These are phyloP conservation scores for Dyspetes luteomarginatus DNA, from an alignment of 2,888 invertebrate genomes.

Conservation along the genomic window DNA sequence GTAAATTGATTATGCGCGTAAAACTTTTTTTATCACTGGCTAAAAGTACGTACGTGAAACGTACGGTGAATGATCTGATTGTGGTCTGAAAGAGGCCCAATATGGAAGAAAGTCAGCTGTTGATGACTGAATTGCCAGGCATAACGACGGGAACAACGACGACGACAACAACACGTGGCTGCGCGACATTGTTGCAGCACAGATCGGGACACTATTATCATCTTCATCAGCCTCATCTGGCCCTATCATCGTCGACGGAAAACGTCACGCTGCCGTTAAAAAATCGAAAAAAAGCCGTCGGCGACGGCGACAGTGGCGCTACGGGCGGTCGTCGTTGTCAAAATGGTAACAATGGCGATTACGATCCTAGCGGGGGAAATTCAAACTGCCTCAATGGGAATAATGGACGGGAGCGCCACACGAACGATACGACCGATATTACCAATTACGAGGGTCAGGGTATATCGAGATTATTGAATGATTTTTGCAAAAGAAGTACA, in stretches of 20 bases:
- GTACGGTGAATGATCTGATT: neutral
- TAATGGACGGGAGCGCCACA: conserved; percentile 61
- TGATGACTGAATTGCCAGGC: conserved; percentile 86
- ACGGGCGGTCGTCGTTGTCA: conserved; percentile 62
- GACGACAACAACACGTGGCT: conserved; percentile 70
- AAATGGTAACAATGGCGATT: conserved; percentile 43
- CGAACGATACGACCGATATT: conserved; percentile 65
- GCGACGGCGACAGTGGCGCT: conserved; percentile 82
- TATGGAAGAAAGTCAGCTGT: conserved; percentile 86
- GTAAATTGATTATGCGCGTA: too few relatives aligned
- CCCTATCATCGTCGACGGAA: conserved; percentile 74
- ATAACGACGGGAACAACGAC: conserved; percentile 82
- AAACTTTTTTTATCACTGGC: too few relatives aligned
- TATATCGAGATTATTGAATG: conserved; percentile 66
- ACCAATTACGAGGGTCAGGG: conserved; percentile 70
- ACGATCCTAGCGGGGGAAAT: conserved; percentile 75
- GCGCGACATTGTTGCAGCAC: conserved; percentile 83
- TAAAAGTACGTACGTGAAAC: too few relatives aligned
- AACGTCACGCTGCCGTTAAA: conserved; percentile 67
- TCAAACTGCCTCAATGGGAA: conserved; percentile 59
- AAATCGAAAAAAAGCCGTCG: conserved; percentile 85
- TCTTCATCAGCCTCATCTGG: conserved; percentile 83
- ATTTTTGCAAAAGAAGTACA: conserved; percentile 65
- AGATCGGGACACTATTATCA: conserved; percentile 84
- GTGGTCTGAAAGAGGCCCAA: conserved; percentile 70